These are phyloP conservation scores for Chondrosia reniformis DNA, from an alignment of 37 sponge, comb jelly and placozoan genomes.

Conservation along the genomic window DNA sequence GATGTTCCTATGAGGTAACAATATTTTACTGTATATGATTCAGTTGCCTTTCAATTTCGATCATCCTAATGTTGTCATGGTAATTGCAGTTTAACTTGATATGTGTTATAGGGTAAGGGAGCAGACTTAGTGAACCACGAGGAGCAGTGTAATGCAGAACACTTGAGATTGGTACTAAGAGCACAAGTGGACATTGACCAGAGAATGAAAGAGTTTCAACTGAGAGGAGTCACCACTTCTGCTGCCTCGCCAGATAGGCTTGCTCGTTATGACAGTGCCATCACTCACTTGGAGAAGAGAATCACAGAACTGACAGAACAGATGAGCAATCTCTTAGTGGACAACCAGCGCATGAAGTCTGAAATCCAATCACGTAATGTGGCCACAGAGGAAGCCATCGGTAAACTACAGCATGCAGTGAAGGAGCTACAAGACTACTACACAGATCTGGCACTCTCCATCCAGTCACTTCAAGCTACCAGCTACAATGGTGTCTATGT, in stretches of 20 bases:
- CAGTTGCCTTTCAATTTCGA: background rate
- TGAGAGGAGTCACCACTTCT: no score
- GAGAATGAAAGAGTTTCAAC: no score
- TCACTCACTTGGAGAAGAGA: background rate
- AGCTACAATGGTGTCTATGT: constrained; percentile 60
- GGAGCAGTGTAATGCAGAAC: background rate
- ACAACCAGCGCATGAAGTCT: background rate
- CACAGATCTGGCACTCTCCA: constrained; percentile 46
- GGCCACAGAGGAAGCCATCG: constrained; percentile 19
- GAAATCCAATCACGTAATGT: background rate
- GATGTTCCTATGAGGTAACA: background rate
- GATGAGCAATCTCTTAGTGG: constrained; percentile 8
- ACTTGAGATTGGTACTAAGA: background rate
- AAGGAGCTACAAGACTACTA: constrained; percentile 53
- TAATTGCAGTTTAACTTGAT: background rate
- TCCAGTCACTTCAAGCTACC: constrained; percentile 72
- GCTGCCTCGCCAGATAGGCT: no score
- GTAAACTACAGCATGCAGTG: constrained; percentile 28
- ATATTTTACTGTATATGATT: background rate
- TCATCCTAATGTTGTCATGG: background rate
- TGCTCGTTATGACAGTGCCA: constrained; percentile 4
- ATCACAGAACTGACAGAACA: constrained; percentile 16
- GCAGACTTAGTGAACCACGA: background rate
- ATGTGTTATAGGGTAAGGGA: background rate
- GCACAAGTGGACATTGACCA: background rate